phyloP scores from a whole-genome alignment of 2,113 vertebrate genomes.

The Colinus virginianus region DNA sequence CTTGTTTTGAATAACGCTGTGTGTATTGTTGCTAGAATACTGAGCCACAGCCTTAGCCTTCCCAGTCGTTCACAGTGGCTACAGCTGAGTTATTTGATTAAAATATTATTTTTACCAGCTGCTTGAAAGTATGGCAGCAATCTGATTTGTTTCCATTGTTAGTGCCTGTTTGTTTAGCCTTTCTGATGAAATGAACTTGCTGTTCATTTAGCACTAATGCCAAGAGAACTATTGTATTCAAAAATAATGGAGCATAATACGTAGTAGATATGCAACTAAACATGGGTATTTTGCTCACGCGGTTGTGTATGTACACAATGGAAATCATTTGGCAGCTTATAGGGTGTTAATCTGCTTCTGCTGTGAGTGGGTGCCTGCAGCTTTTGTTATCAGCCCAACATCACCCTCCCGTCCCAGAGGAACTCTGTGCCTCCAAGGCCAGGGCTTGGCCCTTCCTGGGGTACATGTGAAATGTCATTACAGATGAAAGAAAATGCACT shows the following conservation, averaged over 20 bases:
- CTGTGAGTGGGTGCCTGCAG: neutral
- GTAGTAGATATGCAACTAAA: neutral
- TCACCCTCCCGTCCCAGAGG: accelerated
- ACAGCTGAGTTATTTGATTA: conserved; percentile 42
- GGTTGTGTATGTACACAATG: neutral
- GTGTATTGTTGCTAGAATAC: neutral
- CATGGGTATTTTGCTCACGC: neutral
- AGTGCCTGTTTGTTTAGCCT: neutral
- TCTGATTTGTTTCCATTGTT: conserved; percentile 30
- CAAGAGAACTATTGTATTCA: conserved; percentile 1
- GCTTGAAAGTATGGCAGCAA: neutral
- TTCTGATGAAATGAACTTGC: neutral
- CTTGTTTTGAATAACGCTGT: neutral
- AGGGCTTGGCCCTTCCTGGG: neutral
- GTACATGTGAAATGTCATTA: accelerated
- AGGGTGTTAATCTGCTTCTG: neutral
- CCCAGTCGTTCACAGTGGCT: neutral
- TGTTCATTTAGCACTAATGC: neutral
- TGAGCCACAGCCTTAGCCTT: neutral
- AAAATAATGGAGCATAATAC: neutral
- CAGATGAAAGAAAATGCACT: neutral
- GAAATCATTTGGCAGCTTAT: neutral
- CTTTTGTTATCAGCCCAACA: neutral
- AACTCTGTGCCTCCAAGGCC: accelerated
- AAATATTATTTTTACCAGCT: conserved; percentile 41